Conservation (phyloP, 23 tunicate species). For the Botrylloides violaceus region DNA sequence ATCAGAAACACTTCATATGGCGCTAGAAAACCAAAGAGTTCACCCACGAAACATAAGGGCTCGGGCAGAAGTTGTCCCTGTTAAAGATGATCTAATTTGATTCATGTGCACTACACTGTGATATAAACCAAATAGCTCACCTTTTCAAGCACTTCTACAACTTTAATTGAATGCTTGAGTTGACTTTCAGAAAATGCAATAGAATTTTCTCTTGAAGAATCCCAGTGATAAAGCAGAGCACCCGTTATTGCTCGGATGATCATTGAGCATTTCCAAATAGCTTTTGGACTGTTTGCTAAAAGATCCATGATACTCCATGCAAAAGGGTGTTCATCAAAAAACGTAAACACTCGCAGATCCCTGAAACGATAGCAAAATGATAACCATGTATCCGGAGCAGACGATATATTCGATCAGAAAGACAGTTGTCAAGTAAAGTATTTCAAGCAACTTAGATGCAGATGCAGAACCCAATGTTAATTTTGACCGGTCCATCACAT, state of each 20-base stretch:
- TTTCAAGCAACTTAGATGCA: too few relatives aligned
- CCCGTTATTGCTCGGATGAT: constrained; percentile 56
- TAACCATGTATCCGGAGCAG: too few relatives aligned
- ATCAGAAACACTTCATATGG: constrained; percentile 63
- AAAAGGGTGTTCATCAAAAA: constrained; percentile 67
- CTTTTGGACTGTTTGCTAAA: constrained; percentile 44
- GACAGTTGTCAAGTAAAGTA: too few relatives aligned
- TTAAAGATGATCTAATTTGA: not conserved
- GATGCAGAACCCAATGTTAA: too few relatives aligned
- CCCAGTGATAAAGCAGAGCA: constrained; percentile 59
- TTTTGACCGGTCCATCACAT: too few relatives aligned
- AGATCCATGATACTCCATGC: constrained; percentile 48
- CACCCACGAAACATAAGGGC: constrained; percentile 60
- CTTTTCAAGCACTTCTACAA: constrained; percentile 49
- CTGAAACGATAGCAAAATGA: too few relatives aligned
- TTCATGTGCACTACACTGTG: not conserved
- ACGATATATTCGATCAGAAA: too few relatives aligned
- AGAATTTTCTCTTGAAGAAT: constrained; percentile 30
- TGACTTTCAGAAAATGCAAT: constrained; percentile 19
- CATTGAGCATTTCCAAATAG: constrained; percentile 44
- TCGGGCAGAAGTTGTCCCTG: constrained; percentile 73
- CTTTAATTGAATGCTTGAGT: constrained; percentile 45
- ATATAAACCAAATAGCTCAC: constrained; percentile 20
- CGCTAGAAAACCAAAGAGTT: constrained; percentile 37
- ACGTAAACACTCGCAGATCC: constrained; percentile 63